phyloP scores from a whole-genome alignment of 2,113 vertebrate species.

The Sorex araneus region DNA sequence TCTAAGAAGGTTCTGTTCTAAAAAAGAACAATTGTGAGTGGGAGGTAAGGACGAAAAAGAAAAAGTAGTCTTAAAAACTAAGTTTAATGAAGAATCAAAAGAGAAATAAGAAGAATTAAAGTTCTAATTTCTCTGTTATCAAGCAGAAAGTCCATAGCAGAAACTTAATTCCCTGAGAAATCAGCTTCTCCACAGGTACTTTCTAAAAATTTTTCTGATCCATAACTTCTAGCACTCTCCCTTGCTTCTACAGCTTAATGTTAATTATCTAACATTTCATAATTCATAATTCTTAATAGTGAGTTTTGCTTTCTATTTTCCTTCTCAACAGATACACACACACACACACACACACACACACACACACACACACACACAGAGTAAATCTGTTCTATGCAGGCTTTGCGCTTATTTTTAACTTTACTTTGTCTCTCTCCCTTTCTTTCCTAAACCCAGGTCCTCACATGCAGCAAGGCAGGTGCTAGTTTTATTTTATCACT shows the following conservation, averaged over 20 bases:
- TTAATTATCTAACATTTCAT: constrained; percentile 13
- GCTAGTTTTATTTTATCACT: no score
- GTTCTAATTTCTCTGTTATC: not conserved
- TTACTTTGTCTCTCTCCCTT: no score
- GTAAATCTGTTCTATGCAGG: constrained; percentile 2
- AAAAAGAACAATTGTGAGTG: not conserved
- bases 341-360: no score
- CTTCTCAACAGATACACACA: not conserved
- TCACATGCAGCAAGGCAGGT: no score
- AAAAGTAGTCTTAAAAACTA: not conserved
- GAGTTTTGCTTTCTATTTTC: constrained; percentile 43
- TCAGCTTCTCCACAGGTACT: not conserved
- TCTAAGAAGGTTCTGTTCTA: not conserved
- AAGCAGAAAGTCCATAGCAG: not conserved
- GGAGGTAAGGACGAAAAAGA: not conserved
- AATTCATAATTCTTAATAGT: constrained; percentile 56
- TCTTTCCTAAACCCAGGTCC: no score
- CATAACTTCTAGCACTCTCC: not conserved
- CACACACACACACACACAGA: no score
- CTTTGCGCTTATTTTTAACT: not conserved
- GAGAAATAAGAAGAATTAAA: not conserved
- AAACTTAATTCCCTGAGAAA: not conserved
- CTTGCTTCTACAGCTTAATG: not conserved
- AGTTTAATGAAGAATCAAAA: not conserved
- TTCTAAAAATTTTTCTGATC: not conserved